Evolutionary conservation across 2,113 vertebrate genomes (phyloP).

Genomic region (Loxodonta africana): DNA sequence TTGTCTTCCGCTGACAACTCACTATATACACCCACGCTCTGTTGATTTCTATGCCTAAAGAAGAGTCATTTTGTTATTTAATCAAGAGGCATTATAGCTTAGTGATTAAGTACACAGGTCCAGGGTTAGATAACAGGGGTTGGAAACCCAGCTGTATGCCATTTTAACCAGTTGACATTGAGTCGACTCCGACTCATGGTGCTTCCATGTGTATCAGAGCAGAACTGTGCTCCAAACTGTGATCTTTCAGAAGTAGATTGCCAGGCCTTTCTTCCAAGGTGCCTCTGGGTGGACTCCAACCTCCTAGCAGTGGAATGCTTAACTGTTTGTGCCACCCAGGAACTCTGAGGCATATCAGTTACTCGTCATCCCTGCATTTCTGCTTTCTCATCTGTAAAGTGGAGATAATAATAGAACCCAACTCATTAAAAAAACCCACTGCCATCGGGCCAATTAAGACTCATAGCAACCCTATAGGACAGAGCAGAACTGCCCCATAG

Average conservation of each 20-base stretch:
- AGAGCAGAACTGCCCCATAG: no score
- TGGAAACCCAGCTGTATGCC: background rate
- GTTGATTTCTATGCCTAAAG: background rate
- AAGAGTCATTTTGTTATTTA: background rate
- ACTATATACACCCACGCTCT: background rate
- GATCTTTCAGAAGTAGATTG: background rate
- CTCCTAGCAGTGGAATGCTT: background rate
- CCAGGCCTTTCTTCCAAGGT: background rate
- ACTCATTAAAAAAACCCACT: background rate
- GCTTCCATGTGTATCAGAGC: no score
- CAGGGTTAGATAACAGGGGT: fast-evolving
- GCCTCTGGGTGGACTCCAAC: background rate
- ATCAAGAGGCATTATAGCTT: background rate
- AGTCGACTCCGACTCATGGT: background rate
- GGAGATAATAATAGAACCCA: background rate
- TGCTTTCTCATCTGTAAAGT: background rate
- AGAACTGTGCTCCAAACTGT: background rate
- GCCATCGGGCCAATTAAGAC: no score
- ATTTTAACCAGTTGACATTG: background rate
- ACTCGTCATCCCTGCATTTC: background rate
- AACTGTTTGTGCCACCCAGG: background rate
- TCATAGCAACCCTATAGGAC: no score
- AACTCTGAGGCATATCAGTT: background rate
- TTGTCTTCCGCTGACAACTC: background rate
- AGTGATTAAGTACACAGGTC: background rate